Evolutionary conservation across 2,113 vertebrate species (phyloP).

Genomic region (Antechinus stuartii): DNA sequence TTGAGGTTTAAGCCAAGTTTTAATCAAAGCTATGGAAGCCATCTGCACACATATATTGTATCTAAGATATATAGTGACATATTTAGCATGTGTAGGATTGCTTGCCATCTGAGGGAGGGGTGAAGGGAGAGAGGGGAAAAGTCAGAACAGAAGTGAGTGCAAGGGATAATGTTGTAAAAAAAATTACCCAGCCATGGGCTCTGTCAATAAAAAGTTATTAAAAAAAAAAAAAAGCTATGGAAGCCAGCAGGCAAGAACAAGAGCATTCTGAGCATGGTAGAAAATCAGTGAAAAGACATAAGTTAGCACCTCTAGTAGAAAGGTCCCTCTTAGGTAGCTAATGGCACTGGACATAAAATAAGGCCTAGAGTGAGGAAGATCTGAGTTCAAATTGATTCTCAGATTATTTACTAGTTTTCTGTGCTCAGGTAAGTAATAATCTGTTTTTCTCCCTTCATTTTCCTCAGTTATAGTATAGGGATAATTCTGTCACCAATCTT

Average conservation of each 20-base stretch:
- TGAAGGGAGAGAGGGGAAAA: no score
- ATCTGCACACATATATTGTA: no score
- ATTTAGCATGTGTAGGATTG: no score
- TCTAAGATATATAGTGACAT: no score
- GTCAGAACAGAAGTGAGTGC: no score
- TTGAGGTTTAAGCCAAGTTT: background rate
- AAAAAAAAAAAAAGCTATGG: background rate
- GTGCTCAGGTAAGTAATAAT: background rate
- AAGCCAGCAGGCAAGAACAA: background rate
- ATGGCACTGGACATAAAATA: background rate
- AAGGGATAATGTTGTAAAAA: no score
- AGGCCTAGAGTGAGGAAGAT: background rate
- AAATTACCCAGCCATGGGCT: no score
- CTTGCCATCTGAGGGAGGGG: no score
- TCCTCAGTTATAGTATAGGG: background rate
- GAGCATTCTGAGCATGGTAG: background rate
- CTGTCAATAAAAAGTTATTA: no score
- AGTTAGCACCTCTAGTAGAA: background rate
- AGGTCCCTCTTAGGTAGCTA: background rate
- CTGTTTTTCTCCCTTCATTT: background rate
- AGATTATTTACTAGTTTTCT: background rate
- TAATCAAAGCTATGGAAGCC: background rate
- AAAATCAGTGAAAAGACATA: background rate
- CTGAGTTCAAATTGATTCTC: background rate
- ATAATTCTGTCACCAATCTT: background rate